A percentile compares a stretch with the other conserved stretches of the same genome.
These are phyloP conservation scores for Bathynomus jamesi DNA, from an alignment of 1,140 invertebrate genomes.

Conservation along the genomic window DNA sequence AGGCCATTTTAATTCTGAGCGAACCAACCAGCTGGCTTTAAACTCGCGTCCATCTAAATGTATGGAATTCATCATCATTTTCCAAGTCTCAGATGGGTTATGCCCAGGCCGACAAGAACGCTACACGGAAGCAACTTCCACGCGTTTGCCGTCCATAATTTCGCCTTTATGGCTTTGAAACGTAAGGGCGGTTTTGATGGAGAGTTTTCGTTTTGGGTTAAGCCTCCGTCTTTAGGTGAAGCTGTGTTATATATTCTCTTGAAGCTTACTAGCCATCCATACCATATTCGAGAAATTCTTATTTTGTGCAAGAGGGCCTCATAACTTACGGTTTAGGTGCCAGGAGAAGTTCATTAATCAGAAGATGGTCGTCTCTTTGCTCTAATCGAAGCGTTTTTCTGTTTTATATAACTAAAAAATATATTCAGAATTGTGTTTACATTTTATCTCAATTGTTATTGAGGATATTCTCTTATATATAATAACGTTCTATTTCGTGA, in stretches of 20 bases:
- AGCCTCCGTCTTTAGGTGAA: neutral
- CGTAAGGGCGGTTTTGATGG: neutral
- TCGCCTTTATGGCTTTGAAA: neutral
- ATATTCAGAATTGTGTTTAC: neutral
- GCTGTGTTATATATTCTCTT: conserved; percentile 23
- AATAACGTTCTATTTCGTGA: no score
- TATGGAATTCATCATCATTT: conserved; percentile 35
- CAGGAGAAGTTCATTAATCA: neutral
- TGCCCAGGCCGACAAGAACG: conserved; percentile 3
- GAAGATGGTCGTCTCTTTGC: neutral
- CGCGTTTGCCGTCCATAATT: neutral
- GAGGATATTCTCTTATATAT: no score
- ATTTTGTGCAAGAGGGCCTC: conserved; percentile 23
- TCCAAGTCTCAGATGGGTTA: conserved; percentile 26
- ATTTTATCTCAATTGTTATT: no score
- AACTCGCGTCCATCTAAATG: conserved; percentile 27
- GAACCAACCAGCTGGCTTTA: neutral
- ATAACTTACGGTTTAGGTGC: conserved; percentile 15
- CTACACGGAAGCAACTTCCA: neutral
- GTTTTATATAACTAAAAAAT: neutral
- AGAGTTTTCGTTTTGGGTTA: neutral
- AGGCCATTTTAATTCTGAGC: neutral
- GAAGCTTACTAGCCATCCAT: conserved; percentile 15
- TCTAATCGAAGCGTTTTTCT: neutral
- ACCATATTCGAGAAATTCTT: conserved; percentile 31